Percentiles rank a stretch among this genome's conserved stretches.
Conservation (phyloP, 2,888 invertebrate genomes). For the Miltochrista miniata region DNA sequence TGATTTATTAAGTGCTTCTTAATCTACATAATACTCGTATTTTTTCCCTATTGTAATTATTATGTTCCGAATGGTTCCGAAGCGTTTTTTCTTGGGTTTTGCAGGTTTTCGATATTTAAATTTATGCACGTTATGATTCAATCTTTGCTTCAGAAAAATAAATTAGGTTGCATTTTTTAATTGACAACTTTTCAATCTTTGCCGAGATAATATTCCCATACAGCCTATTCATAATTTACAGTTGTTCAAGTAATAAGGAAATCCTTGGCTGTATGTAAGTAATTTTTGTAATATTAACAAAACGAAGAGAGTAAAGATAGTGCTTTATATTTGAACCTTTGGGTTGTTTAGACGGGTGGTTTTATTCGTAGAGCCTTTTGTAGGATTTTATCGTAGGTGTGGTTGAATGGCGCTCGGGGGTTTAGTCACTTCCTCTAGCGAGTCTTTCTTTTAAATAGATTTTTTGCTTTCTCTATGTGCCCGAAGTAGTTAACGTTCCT, state of each 20-base stretch:
- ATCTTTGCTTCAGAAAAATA: too few relatives aligned
- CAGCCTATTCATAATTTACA: too few relatives aligned
- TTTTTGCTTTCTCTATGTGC: constrained; percentile 10
- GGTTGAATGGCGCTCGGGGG: constrained; percentile 21
- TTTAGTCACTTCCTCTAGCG: constrained; percentile 20
- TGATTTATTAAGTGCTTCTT: neutral
- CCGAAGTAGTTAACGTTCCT: constrained; percentile 12
- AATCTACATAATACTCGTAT: neutral
- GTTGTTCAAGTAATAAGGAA: too few relatives aligned
- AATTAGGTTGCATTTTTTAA: too few relatives aligned
- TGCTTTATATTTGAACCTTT: constrained; percentile 15
- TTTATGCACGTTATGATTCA: too few relatives aligned
- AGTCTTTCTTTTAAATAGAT: constrained; percentile 14
- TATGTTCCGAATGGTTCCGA: too few relatives aligned
- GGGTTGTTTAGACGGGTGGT: constrained; percentile 16
- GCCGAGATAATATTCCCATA: too few relatives aligned
- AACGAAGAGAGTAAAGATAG: constrained; percentile 9
- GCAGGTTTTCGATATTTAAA: too few relatives aligned
- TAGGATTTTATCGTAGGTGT: constrained; percentile 22
- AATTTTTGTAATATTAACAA: constrained; percentile 7
- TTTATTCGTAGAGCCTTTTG: constrained; percentile 16
- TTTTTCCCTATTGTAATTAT: too few relatives aligned
- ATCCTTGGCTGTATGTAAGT: constrained; percentile 1
- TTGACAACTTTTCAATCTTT: too few relatives aligned
- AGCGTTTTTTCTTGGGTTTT: too few relatives aligned